Evolutionary conservation across 1,140 invertebrate genomes (phyloP), one percentile per base, ranked within the genome.

Genomic region (Ctenoplectra terminalis): DNA sequence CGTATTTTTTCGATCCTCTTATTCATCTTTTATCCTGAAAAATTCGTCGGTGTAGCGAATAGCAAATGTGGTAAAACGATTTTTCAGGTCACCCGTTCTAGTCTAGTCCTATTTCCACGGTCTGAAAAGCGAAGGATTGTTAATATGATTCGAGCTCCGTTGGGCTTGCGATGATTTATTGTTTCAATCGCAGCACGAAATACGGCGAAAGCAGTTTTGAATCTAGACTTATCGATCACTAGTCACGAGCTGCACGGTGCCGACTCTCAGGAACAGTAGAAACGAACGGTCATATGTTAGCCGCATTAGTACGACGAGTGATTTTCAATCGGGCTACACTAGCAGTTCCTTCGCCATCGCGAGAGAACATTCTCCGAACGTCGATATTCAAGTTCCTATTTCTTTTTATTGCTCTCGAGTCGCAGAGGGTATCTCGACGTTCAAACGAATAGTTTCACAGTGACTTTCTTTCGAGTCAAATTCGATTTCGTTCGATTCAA

Each of bases 161-260:
- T 15, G 34, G 5, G 54, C 31, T 11, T 2, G 26, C 54, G 54
- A 17, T 79, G 76, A 79, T 79, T 72, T 61, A 79, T 79, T 20
- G 76, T 79, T 72, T 70, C 67, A 60, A 78, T 78, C 66, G 54
- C 54, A 3, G 40, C 15, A 37, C 76, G 54, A 60, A 79, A 50
- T 29, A 61, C 67, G 20, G 40, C 20, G 43, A 26, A 61, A 56
- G 76, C 76, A 61, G 56, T 61, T 72, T 79, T 79, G 67, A 71
- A 79, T 79, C 67, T 72, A 72, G 56, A 46, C 67, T 79, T 79
- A 79, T 79, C 76, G 76, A 79, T 79, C 76, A 79, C 52, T n/a
- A 5, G 56, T 1, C 75, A 37, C 26, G 37, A 58, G n/a, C 48
- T 52, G 40, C 64, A 58, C 46, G 75, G 29, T 26, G n/a, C 29